Evolutionary conservation across 2,797 vertebrate species (phyloP).

Genomic region (Perodicticus potto): DNA sequence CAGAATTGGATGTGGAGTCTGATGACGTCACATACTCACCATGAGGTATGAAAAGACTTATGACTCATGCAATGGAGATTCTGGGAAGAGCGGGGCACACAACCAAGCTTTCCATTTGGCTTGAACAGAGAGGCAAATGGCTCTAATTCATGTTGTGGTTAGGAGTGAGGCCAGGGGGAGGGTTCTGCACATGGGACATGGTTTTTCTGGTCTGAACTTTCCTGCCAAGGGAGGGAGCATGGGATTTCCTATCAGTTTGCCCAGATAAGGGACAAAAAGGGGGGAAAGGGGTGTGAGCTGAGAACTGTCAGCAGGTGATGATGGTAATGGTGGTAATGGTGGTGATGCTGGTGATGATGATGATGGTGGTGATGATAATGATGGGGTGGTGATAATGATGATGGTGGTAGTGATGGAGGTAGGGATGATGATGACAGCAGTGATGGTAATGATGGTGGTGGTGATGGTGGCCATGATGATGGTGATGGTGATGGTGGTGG

Average conservation of each 20-base stretch:
- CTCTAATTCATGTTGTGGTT: not conserved
- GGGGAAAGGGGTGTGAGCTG: not conserved
- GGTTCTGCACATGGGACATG: not conserved
- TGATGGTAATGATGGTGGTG: rapidly evolving
- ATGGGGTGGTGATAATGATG: too few relatives aligned
- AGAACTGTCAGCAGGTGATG: not conserved
- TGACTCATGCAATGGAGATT: not conserved
- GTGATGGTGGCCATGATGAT: rapidly evolving
- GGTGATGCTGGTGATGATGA: too few relatives aligned
- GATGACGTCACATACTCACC: not conserved
- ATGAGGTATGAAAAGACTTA: not conserved
- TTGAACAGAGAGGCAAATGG: not conserved
- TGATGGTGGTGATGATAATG: too few relatives aligned
- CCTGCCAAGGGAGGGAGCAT: not conserved
- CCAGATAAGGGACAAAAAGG: not conserved
- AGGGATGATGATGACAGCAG: too few relatives aligned
- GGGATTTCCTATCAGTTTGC: not conserved
- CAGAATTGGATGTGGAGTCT: not conserved
- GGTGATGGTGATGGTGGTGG: not conserved
- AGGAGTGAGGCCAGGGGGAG: not conserved
- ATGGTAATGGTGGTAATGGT: rapidly evolving
- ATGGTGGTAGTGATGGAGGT: too few relatives aligned
- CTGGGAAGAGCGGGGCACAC: not conserved
- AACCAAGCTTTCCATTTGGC: not conserved
- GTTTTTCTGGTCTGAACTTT: not conserved